Conservation (phyloP, 2,797 vertebrate genomes). For the Pipistrellus pipistrellus region DNA sequence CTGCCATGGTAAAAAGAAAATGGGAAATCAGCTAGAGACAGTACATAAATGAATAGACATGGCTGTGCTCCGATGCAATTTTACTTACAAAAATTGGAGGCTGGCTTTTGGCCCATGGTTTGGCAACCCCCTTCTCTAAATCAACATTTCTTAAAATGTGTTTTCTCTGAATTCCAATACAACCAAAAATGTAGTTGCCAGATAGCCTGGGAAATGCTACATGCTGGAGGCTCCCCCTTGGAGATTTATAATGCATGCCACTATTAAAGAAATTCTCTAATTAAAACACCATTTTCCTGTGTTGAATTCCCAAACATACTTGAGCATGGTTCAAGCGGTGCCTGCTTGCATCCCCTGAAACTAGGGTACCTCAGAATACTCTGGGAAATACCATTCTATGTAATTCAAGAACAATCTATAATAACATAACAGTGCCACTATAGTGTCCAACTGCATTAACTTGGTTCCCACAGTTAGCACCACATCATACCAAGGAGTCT, state of each 20-base stretch:
- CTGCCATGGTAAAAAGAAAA: neutral
- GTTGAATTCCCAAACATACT: slow-evolving; percentile 13
- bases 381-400: neutral
- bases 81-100: neutral
- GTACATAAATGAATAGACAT: neutral
- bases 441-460: neutral
- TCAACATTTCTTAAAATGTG: slow-evolving; percentile 12
- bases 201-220: neutral
- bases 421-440: neutral
- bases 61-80: neutral
- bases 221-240: neutral
- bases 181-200: slow-evolving; percentile 5
- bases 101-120: neutral
- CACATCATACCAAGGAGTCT: neutral
- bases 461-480: neutral
- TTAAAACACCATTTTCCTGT: neutral
- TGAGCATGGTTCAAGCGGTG: neutral
- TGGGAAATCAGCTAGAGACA: neutral
- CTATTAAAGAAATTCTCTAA: slow-evolving; percentile 21
- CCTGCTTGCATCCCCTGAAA: neutral
- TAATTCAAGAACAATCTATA: neutral
- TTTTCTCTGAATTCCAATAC: slow-evolving; percentile 39
- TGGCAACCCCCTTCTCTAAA: slow-evolving; percentile 21
- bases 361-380: neutral
- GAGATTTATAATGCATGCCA: neutral